Percentiles rank a stretch among this genome's conserved stretches.
These are phyloP conservation scores for Diabrotica balteata DNA, from an alignment of 2,888 invertebrate genomes.

Conservation along the genomic window DNA sequence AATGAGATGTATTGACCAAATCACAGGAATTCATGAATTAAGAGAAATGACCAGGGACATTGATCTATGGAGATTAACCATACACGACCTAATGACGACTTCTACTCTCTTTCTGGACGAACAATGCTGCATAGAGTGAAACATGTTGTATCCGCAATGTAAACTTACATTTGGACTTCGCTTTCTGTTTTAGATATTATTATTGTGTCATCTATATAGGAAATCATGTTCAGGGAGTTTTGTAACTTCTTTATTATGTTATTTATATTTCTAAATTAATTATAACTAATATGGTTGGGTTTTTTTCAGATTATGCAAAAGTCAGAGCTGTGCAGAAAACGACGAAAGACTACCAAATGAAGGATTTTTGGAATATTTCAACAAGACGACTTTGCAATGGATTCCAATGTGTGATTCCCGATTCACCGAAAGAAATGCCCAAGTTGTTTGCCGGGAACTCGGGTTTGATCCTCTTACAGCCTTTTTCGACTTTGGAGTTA, in stretches of 20 bases:
- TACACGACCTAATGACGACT: too few species aligned
- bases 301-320: constrained; percentile 70
- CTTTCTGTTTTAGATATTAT: too few species aligned
- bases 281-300: not conserved
- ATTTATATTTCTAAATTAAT: not conserved
- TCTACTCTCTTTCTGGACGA: too few species aligned
- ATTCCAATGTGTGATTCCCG: constrained; percentile 94
- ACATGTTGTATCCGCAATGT: too few species aligned
- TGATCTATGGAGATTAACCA: too few species aligned
- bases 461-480: constrained; percentile 90
- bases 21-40: too few species aligned
- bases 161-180: too few species aligned
- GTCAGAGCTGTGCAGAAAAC: constrained; percentile 71
- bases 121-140: too few species aligned
- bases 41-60: too few species aligned
- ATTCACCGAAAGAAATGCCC: constrained; percentile 95
- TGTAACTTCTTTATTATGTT: not conserved
- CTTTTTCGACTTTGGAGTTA: constrained; percentile 83
- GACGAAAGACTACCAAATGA: constrained; percentile 68
- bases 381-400: constrained; percentile 94
- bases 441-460: constrained; percentile 93
- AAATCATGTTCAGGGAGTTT: too few species aligned
- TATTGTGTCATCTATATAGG: too few species aligned
- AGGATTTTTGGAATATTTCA: constrained; percentile 95
- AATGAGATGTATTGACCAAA: too few species aligned